Conservation (phyloP, 2,888 invertebrate genomes). For the Stegana nigrithorax region DNA sequence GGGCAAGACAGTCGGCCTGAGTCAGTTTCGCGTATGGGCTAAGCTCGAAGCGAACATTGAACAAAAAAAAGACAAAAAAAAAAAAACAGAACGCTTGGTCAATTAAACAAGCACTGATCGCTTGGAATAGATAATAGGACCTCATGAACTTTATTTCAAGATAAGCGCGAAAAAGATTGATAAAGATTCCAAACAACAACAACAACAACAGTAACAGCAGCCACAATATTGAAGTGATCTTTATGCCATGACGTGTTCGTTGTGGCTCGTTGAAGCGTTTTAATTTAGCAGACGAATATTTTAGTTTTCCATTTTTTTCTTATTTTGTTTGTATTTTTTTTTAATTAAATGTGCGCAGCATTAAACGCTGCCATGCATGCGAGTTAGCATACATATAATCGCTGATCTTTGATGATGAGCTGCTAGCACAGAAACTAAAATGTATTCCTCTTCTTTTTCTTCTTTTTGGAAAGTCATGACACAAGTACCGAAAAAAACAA, state of each 20-base stretch:
- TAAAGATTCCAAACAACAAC: constrained; percentile 47
- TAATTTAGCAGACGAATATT: background rate
- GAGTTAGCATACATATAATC: no score
- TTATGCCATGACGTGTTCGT: constrained; percentile 9
- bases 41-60: background rate
- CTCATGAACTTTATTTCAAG: constrained; percentile 63
- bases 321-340: no score
- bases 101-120: constrained; percentile 56
- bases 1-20: background rate
- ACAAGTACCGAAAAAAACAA: background rate
- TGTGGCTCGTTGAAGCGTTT: background rate
- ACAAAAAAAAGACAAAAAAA: no score
- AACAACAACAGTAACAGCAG: constrained; percentile 32
- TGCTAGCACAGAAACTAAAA: background rate
- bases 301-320: no score
- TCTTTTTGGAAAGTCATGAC: no score
- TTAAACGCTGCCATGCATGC: no score
- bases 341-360: constrained; percentile 7
- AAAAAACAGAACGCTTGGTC: constrained; percentile 44
- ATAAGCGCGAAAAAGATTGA: constrained; percentile 63
- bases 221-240: constrained; percentile 2
- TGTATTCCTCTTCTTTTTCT: no score
- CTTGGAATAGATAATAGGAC: constrained; percentile 62
- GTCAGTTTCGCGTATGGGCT: background rate
- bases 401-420: no score